Conservation (phyloP, 2,888 invertebrate species). For the Caenorhabditis wallacei region DNA sequence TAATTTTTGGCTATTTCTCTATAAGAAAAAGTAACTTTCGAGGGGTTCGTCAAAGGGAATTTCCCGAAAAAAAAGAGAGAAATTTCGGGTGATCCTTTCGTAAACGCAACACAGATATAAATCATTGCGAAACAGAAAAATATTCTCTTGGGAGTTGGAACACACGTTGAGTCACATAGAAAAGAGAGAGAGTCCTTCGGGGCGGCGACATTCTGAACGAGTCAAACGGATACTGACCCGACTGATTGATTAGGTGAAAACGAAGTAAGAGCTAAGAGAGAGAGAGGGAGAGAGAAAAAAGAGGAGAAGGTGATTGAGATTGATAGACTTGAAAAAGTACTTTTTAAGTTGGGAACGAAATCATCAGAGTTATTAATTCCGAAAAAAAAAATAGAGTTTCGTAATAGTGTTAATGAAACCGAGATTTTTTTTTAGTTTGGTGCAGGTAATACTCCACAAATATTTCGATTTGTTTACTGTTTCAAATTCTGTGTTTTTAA, state of each 20-base stretch:
- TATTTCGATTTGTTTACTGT: too few species aligned
- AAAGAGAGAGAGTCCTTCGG: background rate
- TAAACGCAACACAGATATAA: conserved; percentile 39
- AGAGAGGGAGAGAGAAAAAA: conserved; percentile 1
- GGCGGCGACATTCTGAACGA: conserved; percentile 1
- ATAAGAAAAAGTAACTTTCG: too few species aligned
- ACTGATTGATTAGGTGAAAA: conserved; percentile 55
- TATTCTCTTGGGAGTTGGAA: conserved; percentile 34
- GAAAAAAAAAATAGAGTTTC: too few species aligned
- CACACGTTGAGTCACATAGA: background rate
- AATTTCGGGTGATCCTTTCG: conserved; percentile 1
- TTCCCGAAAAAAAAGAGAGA: background rate
- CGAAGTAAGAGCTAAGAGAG: background rate
- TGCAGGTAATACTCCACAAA: too few species aligned
- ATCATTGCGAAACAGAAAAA: conserved; percentile 44
- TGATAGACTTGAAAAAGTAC: conserved; percentile 16
- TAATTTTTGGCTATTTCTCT: too few species aligned
- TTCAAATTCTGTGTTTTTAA: too few species aligned
- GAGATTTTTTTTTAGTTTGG: too few species aligned
- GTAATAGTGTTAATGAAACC: too few species aligned
- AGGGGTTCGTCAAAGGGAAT: background rate
- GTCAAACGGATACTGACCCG: conserved; percentile 20
- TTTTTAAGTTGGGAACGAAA: background rate
- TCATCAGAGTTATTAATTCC: too few species aligned
- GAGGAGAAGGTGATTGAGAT: conserved; percentile 43